Evolutionary conservation across 2,888 invertebrate species (phyloP).

Genomic region (Eupeodes luniger): DNA sequence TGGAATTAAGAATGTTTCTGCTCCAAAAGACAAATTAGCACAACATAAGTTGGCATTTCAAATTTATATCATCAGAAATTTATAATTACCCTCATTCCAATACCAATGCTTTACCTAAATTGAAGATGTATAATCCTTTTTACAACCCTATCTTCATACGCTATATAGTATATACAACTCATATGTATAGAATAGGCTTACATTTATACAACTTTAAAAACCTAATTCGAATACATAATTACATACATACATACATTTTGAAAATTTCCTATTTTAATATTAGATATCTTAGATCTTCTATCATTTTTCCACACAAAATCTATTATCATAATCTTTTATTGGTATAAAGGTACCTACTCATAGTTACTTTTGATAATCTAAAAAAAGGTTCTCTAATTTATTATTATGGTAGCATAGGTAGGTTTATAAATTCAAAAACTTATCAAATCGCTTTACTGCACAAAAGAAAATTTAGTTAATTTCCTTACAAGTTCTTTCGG

Average conservation of each 20-base stretch:
- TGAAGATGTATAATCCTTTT: no score
- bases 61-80: no score
- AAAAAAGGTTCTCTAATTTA: not conserved
- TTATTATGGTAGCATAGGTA: not conserved
- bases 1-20: no score
- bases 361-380: not conserved
- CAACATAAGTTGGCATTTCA: no score
- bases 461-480: not conserved
- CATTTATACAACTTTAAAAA: not conserved
- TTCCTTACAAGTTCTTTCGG: not conserved
- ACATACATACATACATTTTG: not conserved
- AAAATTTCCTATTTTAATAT: conserved; percentile 2
- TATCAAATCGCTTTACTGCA: not conserved
- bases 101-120: no score
- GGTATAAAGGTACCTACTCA: not conserved
- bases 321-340: not conserved
- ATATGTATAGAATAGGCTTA: not conserved
- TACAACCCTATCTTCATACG: no score
- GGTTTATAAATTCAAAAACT: not conserved
- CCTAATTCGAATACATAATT: not conserved
- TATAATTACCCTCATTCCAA: no score
- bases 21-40: no score
- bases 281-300: no score
- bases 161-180: not conserved
- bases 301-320: not conserved